phyloP scores from a whole-genome alignment of 2,797 vertebrate species.

The Platyrinchus mystaceus region DNA sequence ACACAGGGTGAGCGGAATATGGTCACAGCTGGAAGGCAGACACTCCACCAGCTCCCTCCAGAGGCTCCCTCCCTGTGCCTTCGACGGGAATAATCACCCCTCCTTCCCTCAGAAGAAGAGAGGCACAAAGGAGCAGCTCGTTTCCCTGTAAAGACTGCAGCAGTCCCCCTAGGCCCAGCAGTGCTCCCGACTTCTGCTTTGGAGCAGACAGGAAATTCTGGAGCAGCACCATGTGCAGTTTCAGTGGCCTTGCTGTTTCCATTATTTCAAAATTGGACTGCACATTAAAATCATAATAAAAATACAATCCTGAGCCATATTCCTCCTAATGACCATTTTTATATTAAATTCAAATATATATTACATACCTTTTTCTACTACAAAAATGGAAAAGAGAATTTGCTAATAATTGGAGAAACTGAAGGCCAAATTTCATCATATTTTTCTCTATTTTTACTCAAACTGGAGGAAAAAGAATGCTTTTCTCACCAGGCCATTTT shows the following conservation, averaged over 20 bases:
- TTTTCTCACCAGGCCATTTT: neutral
- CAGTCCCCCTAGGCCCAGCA: neutral
- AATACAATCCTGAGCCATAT: neutral
- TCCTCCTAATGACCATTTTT: neutral
- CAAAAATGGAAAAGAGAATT: neutral
- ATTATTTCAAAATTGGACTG: neutral
- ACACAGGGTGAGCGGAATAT: neutral
- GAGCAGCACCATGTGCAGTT: neutral
- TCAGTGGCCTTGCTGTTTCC: neutral
- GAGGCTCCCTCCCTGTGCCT: neutral
- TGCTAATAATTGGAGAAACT: neutral
- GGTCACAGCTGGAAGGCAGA: rapidly evolving
- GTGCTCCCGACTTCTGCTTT: rapidly evolving
- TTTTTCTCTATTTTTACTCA: neutral
- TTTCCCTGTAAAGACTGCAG: neutral
- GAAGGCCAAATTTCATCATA: neutral
- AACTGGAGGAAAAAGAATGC: neutral
- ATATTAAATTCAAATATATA: neutral
- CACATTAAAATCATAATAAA: neutral
- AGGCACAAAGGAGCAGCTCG: neutral
- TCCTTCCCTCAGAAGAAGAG: neutral
- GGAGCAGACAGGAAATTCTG: neutral
- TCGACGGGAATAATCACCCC: too few relatives aligned
- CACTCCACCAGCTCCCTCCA: neutral
- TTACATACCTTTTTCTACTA: neutral